Percentiles rank a stretch among this genome's conserved stretches.
phyloP scores from a whole-genome alignment of 2,113 vertebrate genomes.

The Engystomops pustulosus region DNA sequence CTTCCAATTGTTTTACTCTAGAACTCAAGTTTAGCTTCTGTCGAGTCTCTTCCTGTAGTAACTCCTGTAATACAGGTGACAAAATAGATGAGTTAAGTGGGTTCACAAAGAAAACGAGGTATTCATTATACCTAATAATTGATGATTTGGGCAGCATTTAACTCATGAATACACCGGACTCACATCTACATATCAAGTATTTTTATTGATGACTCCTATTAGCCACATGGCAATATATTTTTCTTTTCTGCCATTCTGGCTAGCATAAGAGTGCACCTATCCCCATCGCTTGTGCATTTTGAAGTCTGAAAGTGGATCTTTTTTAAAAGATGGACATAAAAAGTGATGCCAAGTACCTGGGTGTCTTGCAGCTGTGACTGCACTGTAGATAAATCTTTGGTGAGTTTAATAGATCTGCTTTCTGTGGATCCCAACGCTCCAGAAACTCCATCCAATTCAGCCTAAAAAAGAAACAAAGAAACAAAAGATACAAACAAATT shows the following conservation, averaged over 20 bases:
- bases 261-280: too few relatives aligned
- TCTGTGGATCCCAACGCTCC: slow-evolving; percentile 77
- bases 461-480: too few relatives aligned
- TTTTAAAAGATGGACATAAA: neutral
- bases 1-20: slow-evolving; percentile 82
- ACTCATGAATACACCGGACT: too few relatives aligned
- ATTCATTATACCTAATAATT: too few relatives aligned
- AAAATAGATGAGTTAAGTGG: neutral
- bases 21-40: slow-evolving; percentile 83
- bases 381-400: slow-evolving; percentile 82
- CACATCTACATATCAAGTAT: too few relatives aligned
- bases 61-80: slow-evolving; percentile 71
- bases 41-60: slow-evolving; percentile 86
- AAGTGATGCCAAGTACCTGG: slow-evolving; percentile 74
- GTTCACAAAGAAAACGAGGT: neutral
- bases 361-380: slow-evolving; percentile 85
- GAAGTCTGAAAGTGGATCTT: too few relatives aligned
- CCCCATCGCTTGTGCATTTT: too few relatives aligned
- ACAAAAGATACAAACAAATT: too few relatives aligned
- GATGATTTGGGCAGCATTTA: too few relatives aligned
- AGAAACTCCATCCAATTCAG: slow-evolving; percentile 80
- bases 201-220: too few relatives aligned
- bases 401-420: slow-evolving; percentile 79
- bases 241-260: too few relatives aligned
- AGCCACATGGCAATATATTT: too few relatives aligned